These are phyloP conservation scores for Cepaea nemoralis DNA, from an alignment of 1,140 invertebrate species.

Conservation along the genomic window DNA sequence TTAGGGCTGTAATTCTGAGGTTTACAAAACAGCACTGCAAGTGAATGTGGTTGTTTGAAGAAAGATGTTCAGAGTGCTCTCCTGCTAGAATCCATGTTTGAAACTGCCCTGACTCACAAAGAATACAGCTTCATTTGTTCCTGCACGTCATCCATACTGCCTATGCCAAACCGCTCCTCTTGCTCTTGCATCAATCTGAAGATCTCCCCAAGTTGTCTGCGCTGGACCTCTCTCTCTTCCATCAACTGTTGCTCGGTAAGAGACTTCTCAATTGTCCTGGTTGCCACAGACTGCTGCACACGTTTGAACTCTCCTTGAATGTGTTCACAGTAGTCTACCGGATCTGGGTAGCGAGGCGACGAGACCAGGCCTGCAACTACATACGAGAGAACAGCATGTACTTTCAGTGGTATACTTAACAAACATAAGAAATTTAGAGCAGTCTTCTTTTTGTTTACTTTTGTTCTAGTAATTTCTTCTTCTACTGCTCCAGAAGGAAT, in stretches of 20 bases:
- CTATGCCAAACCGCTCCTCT: constrained; percentile 66
- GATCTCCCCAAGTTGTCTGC: constrained; percentile 65
- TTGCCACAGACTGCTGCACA: constrained; percentile 61
- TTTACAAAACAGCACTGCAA: too few relatives aligned
- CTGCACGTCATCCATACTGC: constrained; percentile 64
- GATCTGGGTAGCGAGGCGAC: constrained; percentile 53
- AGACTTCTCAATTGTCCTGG: constrained; percentile 59
- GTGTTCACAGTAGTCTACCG: constrained; percentile 68
- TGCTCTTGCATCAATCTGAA: constrained; percentile 68
- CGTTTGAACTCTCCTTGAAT: constrained; percentile 70
- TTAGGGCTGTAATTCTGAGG: too few relatives aligned
- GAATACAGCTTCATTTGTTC: constrained; percentile 69
- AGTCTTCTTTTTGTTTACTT: too few relatives aligned
- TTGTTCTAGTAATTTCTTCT: too few relatives aligned
- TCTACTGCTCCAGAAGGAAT: too few relatives aligned
- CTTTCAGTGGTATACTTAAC: too few relatives aligned
- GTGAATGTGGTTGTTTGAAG: too few relatives aligned
- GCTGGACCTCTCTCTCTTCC: constrained; percentile 63
- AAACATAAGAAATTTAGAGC: too few relatives aligned
- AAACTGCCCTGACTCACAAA: too few relatives aligned
- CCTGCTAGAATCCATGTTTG: too few relatives aligned
- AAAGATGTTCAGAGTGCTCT: too few relatives aligned
- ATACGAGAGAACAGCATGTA: not conserved
- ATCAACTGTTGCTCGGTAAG: constrained; percentile 64
- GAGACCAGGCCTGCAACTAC: not conserved